Conservation (phyloP, 2,888 invertebrate species). For the Cantharis nigra region DNA sequence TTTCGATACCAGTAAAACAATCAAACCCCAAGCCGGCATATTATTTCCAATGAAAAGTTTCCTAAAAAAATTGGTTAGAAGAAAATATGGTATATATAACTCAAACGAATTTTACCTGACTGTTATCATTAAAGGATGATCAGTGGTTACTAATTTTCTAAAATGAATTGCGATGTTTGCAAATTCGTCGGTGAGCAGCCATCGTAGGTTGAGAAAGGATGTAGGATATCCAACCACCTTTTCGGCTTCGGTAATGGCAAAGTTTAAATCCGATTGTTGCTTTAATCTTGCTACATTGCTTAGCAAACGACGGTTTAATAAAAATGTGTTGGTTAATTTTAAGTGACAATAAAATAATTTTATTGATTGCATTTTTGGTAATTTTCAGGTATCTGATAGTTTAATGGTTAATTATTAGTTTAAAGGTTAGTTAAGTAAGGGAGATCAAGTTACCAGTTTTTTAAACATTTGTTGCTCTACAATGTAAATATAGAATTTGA, state of each 20-base stretch:
- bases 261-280: conserved; percentile 71
- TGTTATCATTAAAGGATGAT: conserved; percentile 90
- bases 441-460: background rate
- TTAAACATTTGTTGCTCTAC: background rate
- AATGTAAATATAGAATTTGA: background rate
- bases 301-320: background rate
- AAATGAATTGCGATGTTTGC: conserved; percentile 91
- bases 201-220: conserved; percentile 87
- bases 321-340: background rate
- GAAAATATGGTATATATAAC: background rate
- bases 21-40: conserved; percentile 92
- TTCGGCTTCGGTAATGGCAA: conserved; percentile 91
- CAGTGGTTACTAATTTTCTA: conserved; percentile 88
- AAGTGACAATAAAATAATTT: background rate
- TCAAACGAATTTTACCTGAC: conserved; percentile 73
- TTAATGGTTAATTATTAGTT: background rate
- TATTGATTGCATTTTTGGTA: background rate
- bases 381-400: background rate
- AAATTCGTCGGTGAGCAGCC: conserved; percentile 93
- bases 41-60: conserved; percentile 61
- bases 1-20: conserved; percentile 88
- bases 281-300: background rate
- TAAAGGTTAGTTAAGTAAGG: background rate
- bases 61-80: background rate
- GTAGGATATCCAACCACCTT: conserved; percentile 96